Conservation (phyloP, 2,888 invertebrate species). For the Miltochrista miniata region DNA sequence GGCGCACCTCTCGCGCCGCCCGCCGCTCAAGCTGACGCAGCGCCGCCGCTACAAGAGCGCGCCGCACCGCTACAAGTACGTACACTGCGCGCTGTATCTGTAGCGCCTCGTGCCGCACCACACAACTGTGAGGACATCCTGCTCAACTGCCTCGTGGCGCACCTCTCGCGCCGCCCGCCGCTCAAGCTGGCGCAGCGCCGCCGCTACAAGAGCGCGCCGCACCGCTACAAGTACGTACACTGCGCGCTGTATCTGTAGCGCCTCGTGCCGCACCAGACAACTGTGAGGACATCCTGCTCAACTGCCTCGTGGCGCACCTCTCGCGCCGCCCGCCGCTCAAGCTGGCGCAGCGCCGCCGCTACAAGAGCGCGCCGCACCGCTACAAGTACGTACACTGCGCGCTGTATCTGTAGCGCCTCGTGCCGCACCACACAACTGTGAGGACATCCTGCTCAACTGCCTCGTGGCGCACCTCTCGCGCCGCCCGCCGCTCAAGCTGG, state of each 20-base stretch:
- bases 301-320: slow-evolving; percentile 96
- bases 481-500: slow-evolving; percentile 96
- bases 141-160: slow-evolving; percentile 97
- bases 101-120: slow-evolving; percentile 91
- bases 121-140: slow-evolving; percentile 98
- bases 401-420: slow-evolving; percentile 93
- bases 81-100: slow-evolving; percentile 96
- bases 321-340: slow-evolving; percentile 97
- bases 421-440: slow-evolving; percentile 95
- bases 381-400: slow-evolving; percentile 98
- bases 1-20: slow-evolving; percentile 94
- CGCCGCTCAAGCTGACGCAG: slow-evolving; percentile 98
- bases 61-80: slow-evolving; percentile 96
- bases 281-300: slow-evolving; percentile 98
- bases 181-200: slow-evolving; percentile 98
- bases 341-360: slow-evolving; percentile 98
- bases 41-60: slow-evolving; percentile 98
- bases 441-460: slow-evolving; percentile 98
- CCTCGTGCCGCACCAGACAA: slow-evolving; percentile 93
- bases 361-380: slow-evolving; percentile 96
- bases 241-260: slow-evolving; percentile 95
- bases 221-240: slow-evolving; percentile 97
- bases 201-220: slow-evolving; percentile 97
- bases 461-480: slow-evolving; percentile 96
- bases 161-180: slow-evolving; percentile 95